These are phyloP conservation scores for Eupithecia abbreviata DNA, from an alignment of 2,888 invertebrate genomes.

Conservation along the genomic window DNA sequence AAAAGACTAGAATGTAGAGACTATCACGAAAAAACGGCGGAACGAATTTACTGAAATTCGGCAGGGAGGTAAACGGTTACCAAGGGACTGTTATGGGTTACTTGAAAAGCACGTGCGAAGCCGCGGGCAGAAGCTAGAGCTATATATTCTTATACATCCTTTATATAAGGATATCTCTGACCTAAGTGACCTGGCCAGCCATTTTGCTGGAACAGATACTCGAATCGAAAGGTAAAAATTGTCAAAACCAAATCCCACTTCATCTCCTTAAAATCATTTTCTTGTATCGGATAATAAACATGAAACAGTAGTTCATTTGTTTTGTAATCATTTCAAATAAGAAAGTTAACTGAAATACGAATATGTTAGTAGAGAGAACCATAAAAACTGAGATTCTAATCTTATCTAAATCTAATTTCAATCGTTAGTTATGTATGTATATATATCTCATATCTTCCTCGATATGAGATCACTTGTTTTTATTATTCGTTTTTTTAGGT, in stretches of 20 bases:
- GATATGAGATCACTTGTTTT: neutral
- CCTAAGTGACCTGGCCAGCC: neutral
- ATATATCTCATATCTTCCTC: neutral
- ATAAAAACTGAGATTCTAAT: neutral
- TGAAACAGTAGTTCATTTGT: slow-evolving; percentile 1
- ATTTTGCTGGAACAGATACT: neutral
- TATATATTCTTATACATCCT: too few species aligned
- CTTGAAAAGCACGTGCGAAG: too few species aligned
- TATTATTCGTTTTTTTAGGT: neutral
- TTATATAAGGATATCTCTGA: neutral
- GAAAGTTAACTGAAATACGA: neutral
- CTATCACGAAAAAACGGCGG: too few species aligned
- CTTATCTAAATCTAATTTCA: neutral
- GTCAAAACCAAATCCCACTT: neutral
- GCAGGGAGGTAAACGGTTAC: too few species aligned
- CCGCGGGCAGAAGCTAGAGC: too few species aligned
- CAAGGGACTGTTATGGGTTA: too few species aligned
- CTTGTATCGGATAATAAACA: neutral
- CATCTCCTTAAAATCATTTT: neutral
- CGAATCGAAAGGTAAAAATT: neutral
- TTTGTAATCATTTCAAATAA: neutral
- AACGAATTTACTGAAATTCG: too few species aligned
- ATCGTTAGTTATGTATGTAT: neutral
- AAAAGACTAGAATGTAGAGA: too few species aligned
- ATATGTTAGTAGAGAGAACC: neutral